Conservation (phyloP, 2,888 invertebrate species). For the Andrena flavipes region DNA sequence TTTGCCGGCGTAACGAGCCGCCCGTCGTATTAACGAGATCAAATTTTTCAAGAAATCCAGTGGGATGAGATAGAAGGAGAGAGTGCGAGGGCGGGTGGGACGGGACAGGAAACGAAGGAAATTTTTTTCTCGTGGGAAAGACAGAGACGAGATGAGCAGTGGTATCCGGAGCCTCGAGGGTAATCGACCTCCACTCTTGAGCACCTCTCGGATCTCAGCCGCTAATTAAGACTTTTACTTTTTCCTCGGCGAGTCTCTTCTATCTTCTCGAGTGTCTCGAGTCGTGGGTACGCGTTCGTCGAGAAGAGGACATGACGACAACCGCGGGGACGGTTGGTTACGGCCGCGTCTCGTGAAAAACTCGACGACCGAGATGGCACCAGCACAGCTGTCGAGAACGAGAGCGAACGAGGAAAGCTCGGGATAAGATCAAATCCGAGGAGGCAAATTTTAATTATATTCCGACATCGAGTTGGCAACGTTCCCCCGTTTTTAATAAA, state of each 20-base stretch:
- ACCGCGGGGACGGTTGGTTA: conserved; percentile 40
- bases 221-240: conserved; percentile 78
- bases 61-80: conserved; percentile 18
- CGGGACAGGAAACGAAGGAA: background rate
- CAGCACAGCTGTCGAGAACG: conserved; percentile 59
- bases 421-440: conserved; percentile 63
- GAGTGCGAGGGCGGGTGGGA: background rate
- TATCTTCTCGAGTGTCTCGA: conserved; percentile 68
- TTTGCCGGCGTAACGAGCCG: conserved; percentile 53
- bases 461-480: conserved; percentile 65
- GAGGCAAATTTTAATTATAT: conserved; percentile 71
- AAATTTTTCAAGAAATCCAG: conserved; percentile 65
- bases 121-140: conserved; percentile 10
- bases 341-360: conserved; percentile 53
- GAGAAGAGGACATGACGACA: conserved; percentile 35
- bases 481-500: conserved; percentile 66
- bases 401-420: conserved; percentile 22
- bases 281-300: conserved; percentile 32
- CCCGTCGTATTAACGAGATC: conserved; percentile 57
- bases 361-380: conserved; percentile 41
- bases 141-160: conserved; percentile 44
- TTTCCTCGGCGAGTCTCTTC: conserved; percentile 70
- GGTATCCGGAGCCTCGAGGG: conserved; percentile 62
- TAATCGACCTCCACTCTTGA: conserved; percentile 73
- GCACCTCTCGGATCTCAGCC: conserved; percentile 70